Evolutionary conservation across 2,113 vertebrate genomes (phyloP).

Genomic region (Paralichthys olivaceus): DNA sequence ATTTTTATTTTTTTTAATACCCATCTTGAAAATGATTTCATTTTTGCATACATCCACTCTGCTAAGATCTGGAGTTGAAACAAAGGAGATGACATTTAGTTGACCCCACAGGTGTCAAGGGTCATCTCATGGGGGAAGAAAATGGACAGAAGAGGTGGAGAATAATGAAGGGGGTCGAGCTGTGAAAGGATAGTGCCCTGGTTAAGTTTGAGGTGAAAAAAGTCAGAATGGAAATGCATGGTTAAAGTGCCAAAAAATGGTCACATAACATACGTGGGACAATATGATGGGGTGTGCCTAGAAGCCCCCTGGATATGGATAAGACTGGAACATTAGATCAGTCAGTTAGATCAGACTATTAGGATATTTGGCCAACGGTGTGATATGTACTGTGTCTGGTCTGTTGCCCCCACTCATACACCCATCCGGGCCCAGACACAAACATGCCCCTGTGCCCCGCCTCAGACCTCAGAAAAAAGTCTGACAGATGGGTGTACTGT

Average conservation of each 20-base stretch:
- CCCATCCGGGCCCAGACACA: constrained; percentile 55
- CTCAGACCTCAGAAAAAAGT: constrained; percentile 58
- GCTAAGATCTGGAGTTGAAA: not conserved
- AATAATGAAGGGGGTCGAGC: not conserved
- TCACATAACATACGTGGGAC: constrained; percentile 20
- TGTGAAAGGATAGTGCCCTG: not conserved
- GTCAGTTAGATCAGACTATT: constrained; percentile 58
- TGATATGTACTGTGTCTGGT: constrained; percentile 57
- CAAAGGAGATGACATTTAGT: constrained; percentile 1
- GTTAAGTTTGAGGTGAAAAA: not conserved
- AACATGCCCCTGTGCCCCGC: constrained; percentile 56
- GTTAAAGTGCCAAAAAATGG: not conserved
- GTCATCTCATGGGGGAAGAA: constrained; percentile 26
- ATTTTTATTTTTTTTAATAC: too few species aligned
- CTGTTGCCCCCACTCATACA: constrained; percentile 35
- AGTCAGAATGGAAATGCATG: not conserved
- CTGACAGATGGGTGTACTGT: constrained; percentile 74
- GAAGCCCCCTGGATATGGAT: constrained; percentile 40
- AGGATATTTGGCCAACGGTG: constrained; percentile 65
- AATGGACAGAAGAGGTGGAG: constrained; percentile 11
- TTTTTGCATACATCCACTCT: not conserved
- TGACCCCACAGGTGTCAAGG: constrained; percentile 65
- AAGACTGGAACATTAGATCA: constrained; percentile 57
- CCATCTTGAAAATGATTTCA: not conserved
- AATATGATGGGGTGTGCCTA: constrained; percentile 26